Base-by-base conservation (phyloP, 30 jellyfish, hydroid and myxozoan species). In the Hydractinia symbiolongicarpus region DNA sequence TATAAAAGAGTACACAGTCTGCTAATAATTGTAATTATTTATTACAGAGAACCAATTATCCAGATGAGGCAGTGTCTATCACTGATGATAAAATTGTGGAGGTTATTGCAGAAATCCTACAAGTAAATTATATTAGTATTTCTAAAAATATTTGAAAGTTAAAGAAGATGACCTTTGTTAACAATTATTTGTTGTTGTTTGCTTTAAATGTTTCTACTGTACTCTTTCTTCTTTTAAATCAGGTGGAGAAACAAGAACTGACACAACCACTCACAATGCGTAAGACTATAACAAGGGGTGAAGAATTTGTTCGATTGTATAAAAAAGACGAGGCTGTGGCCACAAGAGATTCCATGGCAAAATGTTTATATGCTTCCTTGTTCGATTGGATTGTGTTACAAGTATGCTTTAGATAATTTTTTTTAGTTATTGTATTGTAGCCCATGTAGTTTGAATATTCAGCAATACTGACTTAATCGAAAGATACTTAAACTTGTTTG, bases 261-360 rank as follows among this genome's bases (percentile, higher is more conserved):
- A 69, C 78, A n/a, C 88, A 76, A 30, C 88, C 96, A 50, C 80
- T 91, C 54, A 91, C 96, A 19, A 81, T 81, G 51, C 86, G 98
- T 5, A 86, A 79, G 80, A 91, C 96, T 4, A 89, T 91, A 57
- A 83, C 96, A 5, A 58, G 96, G 58, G 98, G 98, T 54, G 98
- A 91, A 75, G 98, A 86, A 19, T 79, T 84, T 61, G 86, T 91
- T 9, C 90, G 98, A 7, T 81, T 88, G 55, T 91, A 91, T 88
- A 91, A 79, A 67, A 58, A 82, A 56, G 96, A 92, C 21, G 98
- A 91, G 92, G 98, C 97, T 15, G 80, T 82, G 19, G 95, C 99
- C 16, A 89, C 97, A 9, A 71, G 99, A 82, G 97, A 94, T 76
- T 90, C 95, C 1, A 86, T 94, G 97, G 99, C 99, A 20, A 94